Evolutionary conservation across 2,888 invertebrate genomes (phyloP), one percentile per base, ranked within the genome.

Genomic region (Diarsia dahlii): DNA sequence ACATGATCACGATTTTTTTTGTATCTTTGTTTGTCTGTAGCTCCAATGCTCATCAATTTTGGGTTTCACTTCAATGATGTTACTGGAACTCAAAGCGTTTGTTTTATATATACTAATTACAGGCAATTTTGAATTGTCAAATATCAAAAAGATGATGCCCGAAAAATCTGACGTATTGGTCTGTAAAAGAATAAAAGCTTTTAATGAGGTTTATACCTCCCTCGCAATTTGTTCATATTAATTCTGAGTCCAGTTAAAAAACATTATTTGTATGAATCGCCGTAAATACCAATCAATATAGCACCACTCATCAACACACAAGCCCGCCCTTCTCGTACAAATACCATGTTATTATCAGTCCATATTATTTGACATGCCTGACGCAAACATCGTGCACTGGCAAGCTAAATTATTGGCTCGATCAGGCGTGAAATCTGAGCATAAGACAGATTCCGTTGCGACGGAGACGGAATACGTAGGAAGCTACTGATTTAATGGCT

Each of bases 321-420:
- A 13, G 3, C 23, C 5, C 12, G 23, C 20, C 5, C 45, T 56
- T 50, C 12, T 6, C 15, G 3, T 15, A 39, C 50, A 50, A 75
- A 68, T 45, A 73, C 54, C 66, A 52, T 82, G 79, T 64, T 74
- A 81, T 86, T 84, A 85, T 82, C 67, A 76, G 67, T 75, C 80
- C 69, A 52, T 63, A 68, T 72, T 84, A 85, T 87, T 85, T 80
- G 73, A 82, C 71, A 75, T 67, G 76, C 66, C 73, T 50, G 72
- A 67, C 67, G 71, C 78, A 79, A 72, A 72, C 70, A 68, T 74
- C 70, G 71, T 39, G 46, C 67, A 67, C 66, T 70, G 46, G 68
- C 71, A 23, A 46, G 72, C 39, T 76, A 50, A 78, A 76, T 85
- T 78, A 85, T 78, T 78, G 54, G 70, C 71, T 39, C 45, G 70